Evolutionary conservation across 2,113 vertebrate species (phyloP).

Genomic region (Macquaria ambigua): DNA sequence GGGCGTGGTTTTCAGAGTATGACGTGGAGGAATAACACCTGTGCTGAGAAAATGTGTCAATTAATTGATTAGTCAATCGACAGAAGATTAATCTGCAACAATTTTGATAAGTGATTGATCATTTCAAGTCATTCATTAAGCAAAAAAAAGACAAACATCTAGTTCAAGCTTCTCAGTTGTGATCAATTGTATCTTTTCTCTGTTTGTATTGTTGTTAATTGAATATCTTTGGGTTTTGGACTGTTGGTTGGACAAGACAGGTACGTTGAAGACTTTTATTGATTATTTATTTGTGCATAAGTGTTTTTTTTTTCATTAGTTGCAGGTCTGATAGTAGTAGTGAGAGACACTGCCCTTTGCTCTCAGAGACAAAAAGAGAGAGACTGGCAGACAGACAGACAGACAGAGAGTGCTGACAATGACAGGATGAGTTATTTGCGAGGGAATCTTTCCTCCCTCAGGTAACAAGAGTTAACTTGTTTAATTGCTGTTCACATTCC

Average conservation of each 20-base stretch:
- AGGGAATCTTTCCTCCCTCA: conserved; percentile 54
- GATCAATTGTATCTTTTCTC: not conserved
- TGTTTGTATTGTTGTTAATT: not conserved
- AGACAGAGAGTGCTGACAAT: conserved; percentile 12
- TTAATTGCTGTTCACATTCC: conserved; percentile 78
- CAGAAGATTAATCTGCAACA: too few relatives aligned
- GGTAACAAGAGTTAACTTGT: conserved; percentile 85
- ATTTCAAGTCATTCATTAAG: not conserved
- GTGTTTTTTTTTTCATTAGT: too few relatives aligned
- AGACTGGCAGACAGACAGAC: too few relatives aligned
- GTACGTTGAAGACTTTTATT: not conserved
- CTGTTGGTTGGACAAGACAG: not conserved
- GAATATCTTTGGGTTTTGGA: not conserved
- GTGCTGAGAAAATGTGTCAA: too few relatives aligned
- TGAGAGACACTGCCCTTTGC: not conserved
- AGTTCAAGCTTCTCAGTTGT: not conserved
- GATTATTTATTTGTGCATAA: too few relatives aligned
- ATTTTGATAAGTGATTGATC: too few relatives aligned
- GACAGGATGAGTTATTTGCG: conserved; percentile 26
- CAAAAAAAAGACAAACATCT: not conserved
- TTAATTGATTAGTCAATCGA: too few relatives aligned
- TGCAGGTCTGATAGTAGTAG: not conserved
- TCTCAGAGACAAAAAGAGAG: not conserved
- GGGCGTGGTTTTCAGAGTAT: too few relatives aligned
- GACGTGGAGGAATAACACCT: too few relatives aligned